Conservation (phyloP, 2,888 invertebrate species). For the Seira sanloemensis region DNA sequence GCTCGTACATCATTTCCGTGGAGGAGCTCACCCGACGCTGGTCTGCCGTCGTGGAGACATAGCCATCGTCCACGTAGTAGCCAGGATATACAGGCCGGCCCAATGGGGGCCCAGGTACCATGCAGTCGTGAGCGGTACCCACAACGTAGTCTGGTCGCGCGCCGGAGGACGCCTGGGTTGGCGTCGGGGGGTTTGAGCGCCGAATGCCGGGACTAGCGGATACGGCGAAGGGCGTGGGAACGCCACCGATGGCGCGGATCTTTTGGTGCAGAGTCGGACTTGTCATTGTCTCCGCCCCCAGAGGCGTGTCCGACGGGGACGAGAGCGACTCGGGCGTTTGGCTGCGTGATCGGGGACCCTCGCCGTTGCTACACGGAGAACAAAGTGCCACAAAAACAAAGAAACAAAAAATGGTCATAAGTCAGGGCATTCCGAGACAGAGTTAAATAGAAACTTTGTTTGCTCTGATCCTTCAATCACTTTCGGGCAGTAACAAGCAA, state of each 20-base stretch:
- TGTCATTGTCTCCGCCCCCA: conserved; percentile 75
- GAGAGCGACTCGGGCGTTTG: conserved; percentile 79
- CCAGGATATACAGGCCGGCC: conserved; percentile 73
- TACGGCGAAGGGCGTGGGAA: conserved; percentile 91
- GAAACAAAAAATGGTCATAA: background rate
- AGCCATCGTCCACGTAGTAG: conserved; percentile 75
- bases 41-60: conserved; percentile 49
- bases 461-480: too few relatives aligned
- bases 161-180: conserved; percentile 84
- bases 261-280: conserved; percentile 94
- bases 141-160: conserved; percentile 32
- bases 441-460: too few relatives aligned
- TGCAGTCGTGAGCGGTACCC: conserved; percentile 52
- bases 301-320: conserved; percentile 75
- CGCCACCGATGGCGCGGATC: conserved; percentile 88
- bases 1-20: conserved; percentile 83
- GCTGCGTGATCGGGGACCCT: conserved; percentile 77
- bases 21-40: conserved; percentile 88
- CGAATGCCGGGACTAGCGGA: conserved; percentile 76
- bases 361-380: conserved; percentile 78
- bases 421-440: too few relatives aligned
- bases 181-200: conserved; percentile 93
- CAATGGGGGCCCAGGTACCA: conserved; percentile 61
- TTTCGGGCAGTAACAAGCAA: background rate
- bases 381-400: background rate